Percentiles rank a stretch among this genome's conserved stretches.
These are phyloP conservation scores for Trididemnum miniatum DNA, from an alignment of 23 tunicate species.

Conservation along the genomic window DNA sequence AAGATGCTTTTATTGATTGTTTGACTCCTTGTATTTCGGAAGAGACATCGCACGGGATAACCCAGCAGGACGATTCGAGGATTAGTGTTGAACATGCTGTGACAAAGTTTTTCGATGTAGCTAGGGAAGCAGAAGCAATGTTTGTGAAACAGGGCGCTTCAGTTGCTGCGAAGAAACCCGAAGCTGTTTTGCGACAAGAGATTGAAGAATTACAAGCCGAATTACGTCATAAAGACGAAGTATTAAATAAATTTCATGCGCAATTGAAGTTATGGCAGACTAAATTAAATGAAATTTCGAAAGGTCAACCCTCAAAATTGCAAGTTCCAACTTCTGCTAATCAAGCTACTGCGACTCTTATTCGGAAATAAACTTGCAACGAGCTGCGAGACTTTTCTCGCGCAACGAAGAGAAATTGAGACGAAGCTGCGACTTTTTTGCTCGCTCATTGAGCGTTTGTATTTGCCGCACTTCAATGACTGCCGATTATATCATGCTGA, in stretches of 20 bases:
- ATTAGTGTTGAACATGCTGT: constrained; percentile 53
- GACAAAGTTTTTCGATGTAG: constrained; percentile 46
- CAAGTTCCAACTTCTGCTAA: background rate
- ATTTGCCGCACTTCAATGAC: no score
- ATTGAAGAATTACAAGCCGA: constrained; percentile 59
- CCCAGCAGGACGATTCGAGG: constrained; percentile 48
- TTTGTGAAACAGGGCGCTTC: constrained; percentile 50
- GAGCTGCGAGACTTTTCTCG: no score
- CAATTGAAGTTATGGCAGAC: constrained; percentile 61
- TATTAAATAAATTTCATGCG: constrained; percentile 12
- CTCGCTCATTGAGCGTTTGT: no score
- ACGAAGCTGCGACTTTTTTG: no score
- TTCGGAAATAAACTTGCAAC: no score
- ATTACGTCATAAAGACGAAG: constrained; percentile 42
- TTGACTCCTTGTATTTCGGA: constrained; percentile 44
- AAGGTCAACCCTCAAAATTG: background rate
- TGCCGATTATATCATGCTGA: no score
- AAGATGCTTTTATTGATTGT: constrained; percentile 55
- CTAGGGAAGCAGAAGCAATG: constrained; percentile 63
- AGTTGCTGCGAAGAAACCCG: constrained; percentile 53
- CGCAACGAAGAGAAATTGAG: no score
- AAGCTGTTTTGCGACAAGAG: constrained; percentile 47
- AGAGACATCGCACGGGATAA: constrained; percentile 25
- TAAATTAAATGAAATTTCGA: background rate
- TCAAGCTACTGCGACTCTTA: no score